Percentiles rank a stretch among this genome's conserved stretches.
These are phyloP conservation scores for Magallana nippona DNA, from an alignment of 2,888 invertebrate genomes.

Conservation along the genomic window DNA sequence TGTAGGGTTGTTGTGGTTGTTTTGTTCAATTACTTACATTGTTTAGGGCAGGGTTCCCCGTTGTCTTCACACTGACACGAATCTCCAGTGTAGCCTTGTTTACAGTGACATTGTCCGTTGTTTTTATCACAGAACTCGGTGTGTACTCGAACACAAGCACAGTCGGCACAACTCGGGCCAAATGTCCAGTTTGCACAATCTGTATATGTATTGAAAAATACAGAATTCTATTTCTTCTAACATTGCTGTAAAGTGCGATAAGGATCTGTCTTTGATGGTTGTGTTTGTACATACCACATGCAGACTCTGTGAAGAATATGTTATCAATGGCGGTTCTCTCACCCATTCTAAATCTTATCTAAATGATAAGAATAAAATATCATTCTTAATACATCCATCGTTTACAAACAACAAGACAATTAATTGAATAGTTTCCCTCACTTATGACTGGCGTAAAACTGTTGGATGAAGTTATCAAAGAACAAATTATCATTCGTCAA, in stretches of 20 bases:
- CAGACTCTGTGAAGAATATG: neutral
- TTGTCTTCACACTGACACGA: conserved; percentile 20
- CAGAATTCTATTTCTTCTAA: neutral
- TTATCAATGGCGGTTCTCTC: conserved; percentile 11
- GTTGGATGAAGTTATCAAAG: no score
- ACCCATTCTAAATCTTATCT: neutral
- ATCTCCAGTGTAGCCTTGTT: neutral
- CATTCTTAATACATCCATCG: no score
- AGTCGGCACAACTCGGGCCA: conserved; percentile 8
- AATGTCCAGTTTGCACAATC: conserved; percentile 18
- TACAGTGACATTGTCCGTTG: conserved; percentile 1
- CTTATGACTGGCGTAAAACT: no score
- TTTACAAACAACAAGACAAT: no score
- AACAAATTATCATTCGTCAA: no score
- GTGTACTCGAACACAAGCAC: conserved; percentile 4
- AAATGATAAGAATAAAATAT: no score
- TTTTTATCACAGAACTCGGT: conserved; percentile 27
- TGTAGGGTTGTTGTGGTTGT: no score
- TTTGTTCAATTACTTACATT: neutral
- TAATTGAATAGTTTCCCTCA: no score
- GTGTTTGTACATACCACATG: neutral
- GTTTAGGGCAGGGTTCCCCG: neutral
- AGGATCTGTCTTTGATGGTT: no score
- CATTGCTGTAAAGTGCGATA: neutral
- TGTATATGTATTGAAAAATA: neutral